A percentile compares a stretch with the other conserved stretches of the same genome.
Conservation (phyloP, 1,140 invertebrate genomes). For the Acromyrmex echinatior region DNA sequence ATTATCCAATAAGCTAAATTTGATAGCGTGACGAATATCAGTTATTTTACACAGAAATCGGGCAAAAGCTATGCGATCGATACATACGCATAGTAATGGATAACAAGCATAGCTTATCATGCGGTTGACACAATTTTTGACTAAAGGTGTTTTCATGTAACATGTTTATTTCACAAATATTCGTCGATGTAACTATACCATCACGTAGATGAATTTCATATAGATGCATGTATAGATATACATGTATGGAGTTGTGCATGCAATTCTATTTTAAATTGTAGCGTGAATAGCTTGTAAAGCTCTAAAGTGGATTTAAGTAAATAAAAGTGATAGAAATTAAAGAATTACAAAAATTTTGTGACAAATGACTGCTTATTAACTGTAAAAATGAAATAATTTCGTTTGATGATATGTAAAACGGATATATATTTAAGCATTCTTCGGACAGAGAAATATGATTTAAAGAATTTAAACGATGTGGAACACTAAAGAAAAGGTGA, state of each 20-base stretch:
- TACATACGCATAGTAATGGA: slow-evolving; percentile 26
- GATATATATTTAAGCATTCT: too few species aligned
- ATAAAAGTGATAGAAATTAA: slow-evolving; percentile 12
- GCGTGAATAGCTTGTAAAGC: not conserved
- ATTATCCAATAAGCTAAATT: not conserved
- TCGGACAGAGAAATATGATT: too few species aligned
- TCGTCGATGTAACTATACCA: not conserved
- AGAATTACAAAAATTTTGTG: slow-evolving; percentile 10
- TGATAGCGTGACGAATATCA: slow-evolving; percentile 9
- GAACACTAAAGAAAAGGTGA: slow-evolving; percentile 3
- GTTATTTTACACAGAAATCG: slow-evolving; percentile 37
- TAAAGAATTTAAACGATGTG: not conserved
- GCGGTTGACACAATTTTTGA: not conserved
- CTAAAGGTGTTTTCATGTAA: slow-evolving; percentile 8
- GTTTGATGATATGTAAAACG: not conserved
- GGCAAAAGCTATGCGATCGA: slow-evolving; percentile 1
- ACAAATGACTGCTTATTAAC: not conserved
- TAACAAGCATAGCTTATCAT: slow-evolving; percentile 22
- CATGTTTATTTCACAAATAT: slow-evolving; percentile 27
- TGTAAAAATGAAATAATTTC: slow-evolving; percentile 12
- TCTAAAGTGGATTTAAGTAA: not conserved
- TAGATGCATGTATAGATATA: not conserved
- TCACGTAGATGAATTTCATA: slow-evolving; percentile 20
- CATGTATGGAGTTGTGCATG: not conserved
- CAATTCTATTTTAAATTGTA: slow-evolving; percentile 2